These are phyloP conservation scores for Tinamus guttatus DNA, from an alignment of 2,113 vertebrate genomes.

Conservation along the genomic window DNA sequence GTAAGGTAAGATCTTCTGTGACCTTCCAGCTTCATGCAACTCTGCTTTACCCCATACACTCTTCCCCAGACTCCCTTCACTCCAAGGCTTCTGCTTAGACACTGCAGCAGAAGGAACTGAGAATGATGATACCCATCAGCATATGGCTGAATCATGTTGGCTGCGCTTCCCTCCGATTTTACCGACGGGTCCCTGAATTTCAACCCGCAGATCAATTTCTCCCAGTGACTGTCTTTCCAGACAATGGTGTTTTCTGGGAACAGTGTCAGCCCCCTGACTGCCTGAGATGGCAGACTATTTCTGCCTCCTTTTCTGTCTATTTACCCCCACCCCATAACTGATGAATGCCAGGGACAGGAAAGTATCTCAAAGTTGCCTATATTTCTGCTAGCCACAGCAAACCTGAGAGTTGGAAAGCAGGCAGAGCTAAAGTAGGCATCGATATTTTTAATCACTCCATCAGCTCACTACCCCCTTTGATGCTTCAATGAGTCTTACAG, in stretches of 20 bases:
- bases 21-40: not conserved
- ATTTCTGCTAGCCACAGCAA: constrained; percentile 17
- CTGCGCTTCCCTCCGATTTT: not conserved
- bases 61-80: not conserved
- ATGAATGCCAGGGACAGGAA: not conserved
- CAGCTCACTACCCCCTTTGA: not conserved
- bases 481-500: not conserved
- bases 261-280: not conserved
- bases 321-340: not conserved
- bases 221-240: not conserved
- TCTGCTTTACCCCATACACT: accelerated
- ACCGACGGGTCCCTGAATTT: not conserved
- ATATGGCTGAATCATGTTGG: not conserved
- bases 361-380: not conserved
- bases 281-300: accelerated
- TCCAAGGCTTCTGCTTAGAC: not conserved
- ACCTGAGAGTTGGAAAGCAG: not conserved
- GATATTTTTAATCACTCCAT: constrained; percentile 3
- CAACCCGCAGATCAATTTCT: not conserved
- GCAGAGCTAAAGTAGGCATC: not conserved
- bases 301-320: not conserved
- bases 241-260: not conserved
- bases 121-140: not conserved
- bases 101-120: not conserved
- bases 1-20: not conserved